Evolutionary conservation across 2,113 vertebrate species (phyloP).

Genomic region (Benitochromis conjunctus): DNA sequence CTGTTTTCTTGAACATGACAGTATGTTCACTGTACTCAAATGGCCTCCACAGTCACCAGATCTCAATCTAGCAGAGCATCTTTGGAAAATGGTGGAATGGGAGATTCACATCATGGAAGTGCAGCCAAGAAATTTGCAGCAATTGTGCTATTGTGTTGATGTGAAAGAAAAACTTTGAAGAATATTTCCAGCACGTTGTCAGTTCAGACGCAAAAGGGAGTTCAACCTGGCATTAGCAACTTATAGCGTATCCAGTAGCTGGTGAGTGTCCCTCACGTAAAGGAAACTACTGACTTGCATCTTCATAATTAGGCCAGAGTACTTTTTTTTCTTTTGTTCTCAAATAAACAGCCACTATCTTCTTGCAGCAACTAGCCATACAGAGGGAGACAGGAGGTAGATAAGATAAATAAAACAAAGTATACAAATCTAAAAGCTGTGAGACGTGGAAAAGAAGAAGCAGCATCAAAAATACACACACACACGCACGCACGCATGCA

Average conservation of each 20-base stretch:
- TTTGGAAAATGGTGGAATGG: neutral
- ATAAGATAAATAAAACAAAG: neutral
- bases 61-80: neutral
- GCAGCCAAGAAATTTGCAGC: neutral
- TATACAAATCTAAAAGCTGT: neutral
- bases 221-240: neutral
- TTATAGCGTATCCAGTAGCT: neutral
- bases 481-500: too few species aligned
- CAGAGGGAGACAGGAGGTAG: fast-evolving
- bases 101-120: neutral
- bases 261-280: neutral
- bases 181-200: neutral
- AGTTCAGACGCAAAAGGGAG: neutral
- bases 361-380: neutral
- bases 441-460: neutral
- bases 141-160: neutral
- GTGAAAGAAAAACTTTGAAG: fast-evolving
- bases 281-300: neutral
- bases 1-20: neutral
- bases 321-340: neutral
- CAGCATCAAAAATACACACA: too few species aligned
- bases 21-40: neutral
- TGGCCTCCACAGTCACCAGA: neutral
- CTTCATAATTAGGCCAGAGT: neutral
- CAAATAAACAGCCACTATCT: neutral